Evolutionary conservation across 2,888 invertebrate species (phyloP), one percentile per base, ranked within the genome.

Genomic region (Eurytoma adleriae): DNA sequence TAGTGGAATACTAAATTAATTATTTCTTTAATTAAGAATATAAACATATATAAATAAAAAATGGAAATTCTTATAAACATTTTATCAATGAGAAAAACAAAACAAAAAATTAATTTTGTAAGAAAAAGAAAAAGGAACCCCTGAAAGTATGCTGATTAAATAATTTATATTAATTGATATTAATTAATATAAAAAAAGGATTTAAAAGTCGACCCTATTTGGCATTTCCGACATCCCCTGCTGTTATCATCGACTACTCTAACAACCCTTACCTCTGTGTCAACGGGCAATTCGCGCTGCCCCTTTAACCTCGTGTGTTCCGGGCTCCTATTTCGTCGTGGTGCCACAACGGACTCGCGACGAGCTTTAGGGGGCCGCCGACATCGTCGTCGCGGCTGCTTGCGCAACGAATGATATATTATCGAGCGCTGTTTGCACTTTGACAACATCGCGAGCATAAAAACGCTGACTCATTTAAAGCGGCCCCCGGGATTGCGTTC

Each of bases 381-480:
- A 54, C 57, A 57, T 48, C 40, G 30, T 40, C 61, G 57, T 12
- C 13, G 57, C 18, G 66, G 68, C n/a, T 30, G 72, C 80, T 64
- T 62, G 69, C 74, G 56, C 66, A 52, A 86, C 86, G 87, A 89
- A 90, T 90, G 90, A 91, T 91, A 90, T 90, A 90, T 90, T 89
- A 90, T 90, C 89, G 86, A 87, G 86, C 86, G 89, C 90, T 90
- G 90, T 90, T 90, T 90, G 90, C 90, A 89, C 90, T 90, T 90
- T 90, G 90, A 90, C 90, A 90, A 90, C 89, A 90, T 90, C 89
- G 88, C 90, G 87, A 57, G 75, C 89, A 90, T 90, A 90, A 91
- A 91, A 91, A 90, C 89, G 90, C 90, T 91, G 90, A 91, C 90
- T 91, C 90, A 90, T 91, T 91, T 91, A 90, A 90, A 90, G 87